Base-by-base conservation (phyloP, 2,888 invertebrate species). In the Heliconius erato region DNA sequence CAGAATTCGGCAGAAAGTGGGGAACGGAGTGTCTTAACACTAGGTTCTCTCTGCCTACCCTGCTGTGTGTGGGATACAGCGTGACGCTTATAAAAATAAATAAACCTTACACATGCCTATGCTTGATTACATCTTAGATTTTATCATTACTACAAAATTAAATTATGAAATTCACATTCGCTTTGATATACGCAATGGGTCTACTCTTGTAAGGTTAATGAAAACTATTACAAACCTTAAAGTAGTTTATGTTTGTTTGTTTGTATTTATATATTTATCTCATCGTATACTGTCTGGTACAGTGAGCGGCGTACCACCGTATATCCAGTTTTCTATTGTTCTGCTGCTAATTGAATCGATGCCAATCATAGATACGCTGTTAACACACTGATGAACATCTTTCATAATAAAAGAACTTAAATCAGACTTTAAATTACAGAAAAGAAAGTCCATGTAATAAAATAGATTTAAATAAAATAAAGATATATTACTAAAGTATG, bases 341-440 rank as follows among this genome's bases (percentile, higher is more conserved):
- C 91, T 89, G 86, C 89, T 85, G 90, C 93, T 95, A 95, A 95
- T 95, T 95, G 93, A 95, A 94, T 94, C 91, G 94, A 95, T 95
- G 94, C 94, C 92, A 92, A 93, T 93, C 91, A 94, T 94, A 95
- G 93, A 94, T 85, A 86, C 79, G 81, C 83, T 85, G 86, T 86
- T 85, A 84, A 84, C 81, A 82, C 77, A 84, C 69, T 84, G 80
- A 54, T 49, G 79, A 23, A 49, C 79, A 82, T 67, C 19, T 40
- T 74, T 72, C 40, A 79, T 82, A 59, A 84, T 83, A 82, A 83
- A 84, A 83, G 1, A 19, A 19, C 19, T 19, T 74, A 74, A 26
- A 74, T 19, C 32, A 74, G 19, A 32, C 12, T 32, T 26, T 28
- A 74, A 74, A 44, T 74, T 74, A 23, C 54, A 74, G 32, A 54